These are phyloP conservation scores for Eristalis arbustorum DNA, from an alignment of 2,888 invertebrate species.

Conservation along the genomic window DNA sequence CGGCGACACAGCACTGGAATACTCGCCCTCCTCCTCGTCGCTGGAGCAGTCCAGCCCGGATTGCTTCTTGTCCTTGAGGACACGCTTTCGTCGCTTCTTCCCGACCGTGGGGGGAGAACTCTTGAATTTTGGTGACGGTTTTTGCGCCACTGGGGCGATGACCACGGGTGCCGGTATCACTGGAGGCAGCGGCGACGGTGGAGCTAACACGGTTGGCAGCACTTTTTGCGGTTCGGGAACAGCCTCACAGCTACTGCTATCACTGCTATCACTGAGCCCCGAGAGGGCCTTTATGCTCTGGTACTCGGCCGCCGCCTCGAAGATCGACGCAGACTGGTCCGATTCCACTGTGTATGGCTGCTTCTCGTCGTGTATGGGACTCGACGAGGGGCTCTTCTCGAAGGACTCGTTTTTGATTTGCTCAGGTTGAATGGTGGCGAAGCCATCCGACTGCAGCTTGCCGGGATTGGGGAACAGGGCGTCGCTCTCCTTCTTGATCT, in stretches of 20 bases:
- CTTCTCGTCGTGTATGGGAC: conserved; percentile 72
- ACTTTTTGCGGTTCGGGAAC: conserved; percentile 45
- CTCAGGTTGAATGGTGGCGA: conserved; percentile 75
- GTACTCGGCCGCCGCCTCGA: conserved; percentile 71
- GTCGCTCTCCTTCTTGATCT: conserved; percentile 77
- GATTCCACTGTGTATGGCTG: conserved; percentile 71
- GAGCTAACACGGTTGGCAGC: conserved; percentile 30
- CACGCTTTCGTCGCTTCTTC: conserved; percentile 57
- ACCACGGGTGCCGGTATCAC: conserved; percentile 24
- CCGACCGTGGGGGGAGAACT: conserved; percentile 42
- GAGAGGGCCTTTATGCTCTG: conserved; percentile 71
- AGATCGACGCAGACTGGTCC: conserved; percentile 68
- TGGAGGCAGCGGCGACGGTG: conserved; percentile 45
- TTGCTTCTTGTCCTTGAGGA: conserved; percentile 64
- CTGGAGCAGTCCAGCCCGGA: conserved; percentile 73
- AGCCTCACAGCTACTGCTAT: conserved; percentile 75
- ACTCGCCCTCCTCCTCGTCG: conserved; percentile 76
- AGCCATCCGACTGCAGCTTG: conserved; percentile 72
- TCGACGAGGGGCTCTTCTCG: conserved; percentile 72
- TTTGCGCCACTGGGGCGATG: conserved; percentile 59
- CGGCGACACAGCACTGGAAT: conserved; percentile 55
- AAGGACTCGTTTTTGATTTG: conserved; percentile 78
- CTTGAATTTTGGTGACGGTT: conserved; percentile 60
- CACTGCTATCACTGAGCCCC: conserved; percentile 74
- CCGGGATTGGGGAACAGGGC: conserved; percentile 66